These are phyloP conservation scores for Meandrina meandrites DNA, from an alignment of 92 coral and sea anemone genomes.

Conservation along the genomic window DNA sequence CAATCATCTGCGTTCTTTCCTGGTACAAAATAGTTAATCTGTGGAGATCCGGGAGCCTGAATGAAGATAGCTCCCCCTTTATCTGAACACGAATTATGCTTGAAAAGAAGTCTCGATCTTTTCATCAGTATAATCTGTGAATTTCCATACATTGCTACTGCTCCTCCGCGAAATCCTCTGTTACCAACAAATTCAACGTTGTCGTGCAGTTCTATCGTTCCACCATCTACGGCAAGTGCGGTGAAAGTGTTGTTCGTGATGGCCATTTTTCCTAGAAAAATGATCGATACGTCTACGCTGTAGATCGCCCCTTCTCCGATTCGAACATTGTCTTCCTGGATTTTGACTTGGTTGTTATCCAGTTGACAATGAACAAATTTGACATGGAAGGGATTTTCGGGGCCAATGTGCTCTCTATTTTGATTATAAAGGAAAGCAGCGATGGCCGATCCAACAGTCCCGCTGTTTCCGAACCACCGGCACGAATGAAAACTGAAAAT, in stretches of 20 bases:
- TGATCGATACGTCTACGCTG: conserved; percentile 48
- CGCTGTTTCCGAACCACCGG: conserved; percentile 62
- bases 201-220: conserved; percentile 55
- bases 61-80: conserved; percentile 67
- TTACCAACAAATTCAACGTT: conserved; percentile 54
- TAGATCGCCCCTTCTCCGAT: conserved; percentile 73
- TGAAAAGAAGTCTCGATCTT: conserved; percentile 48
- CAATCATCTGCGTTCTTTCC: conserved; percentile 41
- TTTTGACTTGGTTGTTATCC: conserved; percentile 35
- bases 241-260: conserved; percentile 54
- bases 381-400: conserved; percentile 48
- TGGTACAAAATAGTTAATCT: conserved; percentile 51
- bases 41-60: conserved; percentile 60
- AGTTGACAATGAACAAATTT: conserved; percentile 45
- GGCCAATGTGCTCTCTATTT: conserved; percentile 50
- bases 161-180: conserved; percentile 66
- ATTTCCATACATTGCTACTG: conserved; percentile 67
- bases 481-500: conserved; percentile 42
- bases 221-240: conserved; percentile 67
- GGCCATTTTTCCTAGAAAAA: conserved; percentile 39
- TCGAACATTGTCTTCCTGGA: conserved; percentile 24
- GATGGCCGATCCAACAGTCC: conserved; percentile 61
- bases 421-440: conserved; percentile 62
- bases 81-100: conserved; percentile 44
- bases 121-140: conserved; percentile 61